These are phyloP conservation scores for Centropus unirufus DNA, from an alignment of 2,113 vertebrate species.

Conservation along the genomic window DNA sequence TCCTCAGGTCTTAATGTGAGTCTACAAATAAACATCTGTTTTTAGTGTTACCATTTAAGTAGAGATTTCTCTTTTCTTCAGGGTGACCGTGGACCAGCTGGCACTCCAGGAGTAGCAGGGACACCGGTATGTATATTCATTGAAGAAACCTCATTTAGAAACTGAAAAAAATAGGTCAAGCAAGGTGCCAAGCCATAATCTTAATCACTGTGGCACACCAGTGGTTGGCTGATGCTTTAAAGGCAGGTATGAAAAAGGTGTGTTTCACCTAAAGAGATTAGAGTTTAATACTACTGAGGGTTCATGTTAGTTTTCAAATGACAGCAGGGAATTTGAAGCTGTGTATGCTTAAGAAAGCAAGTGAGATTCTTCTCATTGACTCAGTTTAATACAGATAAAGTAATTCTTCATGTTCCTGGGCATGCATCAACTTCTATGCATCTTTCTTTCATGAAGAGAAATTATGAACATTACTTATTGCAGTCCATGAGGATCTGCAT, in stretches of 20 bases:
- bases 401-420: neutral
- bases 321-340: neutral
- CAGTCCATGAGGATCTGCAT: neutral
- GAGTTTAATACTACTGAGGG: neutral
- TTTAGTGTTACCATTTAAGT: neutral
- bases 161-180: neutral
- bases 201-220: neutral
- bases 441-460: neutral
- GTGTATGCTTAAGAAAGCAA: neutral
- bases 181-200: neutral
- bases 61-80: conserved; percentile 57
- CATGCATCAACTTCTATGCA: neutral
- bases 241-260: neutral
- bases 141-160: neutral
- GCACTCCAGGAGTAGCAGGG: conserved; percentile 79
- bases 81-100: conserved; percentile 87
- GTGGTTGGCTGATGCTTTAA: neutral
- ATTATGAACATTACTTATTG: neutral
- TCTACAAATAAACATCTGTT: neutral
- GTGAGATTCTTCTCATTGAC: neutral
- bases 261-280: neutral
- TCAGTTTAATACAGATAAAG: conserved; percentile 30
- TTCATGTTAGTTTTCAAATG: neutral
- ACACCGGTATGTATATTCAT: conserved; percentile 76
- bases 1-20: neutral